Conservation (phyloP, 1,140 invertebrate genomes). For the Drosophila lowei region DNA sequence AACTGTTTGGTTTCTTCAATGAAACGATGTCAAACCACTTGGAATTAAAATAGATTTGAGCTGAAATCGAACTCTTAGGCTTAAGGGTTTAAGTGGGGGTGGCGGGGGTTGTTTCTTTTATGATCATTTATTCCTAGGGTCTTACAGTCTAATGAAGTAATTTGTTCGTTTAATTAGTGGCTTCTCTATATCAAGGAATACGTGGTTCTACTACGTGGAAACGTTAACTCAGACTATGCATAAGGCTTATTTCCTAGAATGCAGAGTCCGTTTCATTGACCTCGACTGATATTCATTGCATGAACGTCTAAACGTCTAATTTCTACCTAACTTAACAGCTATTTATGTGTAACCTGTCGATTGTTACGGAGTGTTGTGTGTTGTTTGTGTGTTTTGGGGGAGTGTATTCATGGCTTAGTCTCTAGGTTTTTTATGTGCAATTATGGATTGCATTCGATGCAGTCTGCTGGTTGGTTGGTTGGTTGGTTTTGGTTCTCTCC, state of each 20-base stretch:
- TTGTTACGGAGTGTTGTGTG: slow-evolving; percentile 23
- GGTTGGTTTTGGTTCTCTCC: slow-evolving; percentile 37
- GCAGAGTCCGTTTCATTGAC: slow-evolving; percentile 9
- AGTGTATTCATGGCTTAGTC: slow-evolving; percentile 44
- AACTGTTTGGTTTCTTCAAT: slow-evolving; percentile 17
- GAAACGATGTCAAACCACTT: slow-evolving; percentile 4
- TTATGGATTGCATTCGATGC: slow-evolving; percentile 65
- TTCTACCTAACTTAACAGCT: slow-evolving; percentile 39
- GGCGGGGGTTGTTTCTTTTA: not conserved
- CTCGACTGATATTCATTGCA: slow-evolving; percentile 43
- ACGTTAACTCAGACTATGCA: slow-evolving; percentile 20
- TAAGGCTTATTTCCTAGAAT: not conserved
- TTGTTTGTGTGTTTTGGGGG: slow-evolving; percentile 36
- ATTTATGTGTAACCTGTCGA: slow-evolving; percentile 5
- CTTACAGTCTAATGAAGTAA: slow-evolving; percentile 16
- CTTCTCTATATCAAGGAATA: slow-evolving; percentile 9
- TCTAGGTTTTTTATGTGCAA: slow-evolving; percentile 40
- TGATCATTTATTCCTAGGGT: slow-evolving; percentile 9
- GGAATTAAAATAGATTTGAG: slow-evolving; percentile 32
- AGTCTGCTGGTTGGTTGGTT: slow-evolving; percentile 42
- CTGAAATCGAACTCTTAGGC: slow-evolving; percentile 11
- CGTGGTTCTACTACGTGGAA: slow-evolving; percentile 11
- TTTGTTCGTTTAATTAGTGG: slow-evolving; percentile 29
- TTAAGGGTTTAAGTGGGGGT: slow-evolving; percentile 15
- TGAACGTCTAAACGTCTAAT: slow-evolving; percentile 28